Conservation (phyloP, 2,113 vertebrate species). For the Murina feae region DNA sequence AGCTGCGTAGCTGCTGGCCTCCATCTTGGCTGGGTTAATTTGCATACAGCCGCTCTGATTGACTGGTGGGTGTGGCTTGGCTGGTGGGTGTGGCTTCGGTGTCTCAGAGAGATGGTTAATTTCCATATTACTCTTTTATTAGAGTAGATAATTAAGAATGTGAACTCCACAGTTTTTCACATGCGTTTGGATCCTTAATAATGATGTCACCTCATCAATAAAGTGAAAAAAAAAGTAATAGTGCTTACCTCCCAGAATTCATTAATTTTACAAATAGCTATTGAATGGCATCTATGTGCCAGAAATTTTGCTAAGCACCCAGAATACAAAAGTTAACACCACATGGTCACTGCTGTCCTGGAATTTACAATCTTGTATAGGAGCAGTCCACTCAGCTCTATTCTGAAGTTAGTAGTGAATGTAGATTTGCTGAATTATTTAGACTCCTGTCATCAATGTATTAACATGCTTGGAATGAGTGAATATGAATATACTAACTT, state of each 20-base stretch:
- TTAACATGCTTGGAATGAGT: background rate
- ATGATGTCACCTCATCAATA: background rate
- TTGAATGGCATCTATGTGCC: background rate
- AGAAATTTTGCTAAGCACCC: background rate
- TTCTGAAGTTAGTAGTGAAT: background rate
- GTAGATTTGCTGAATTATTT: slow-evolving; percentile 32
- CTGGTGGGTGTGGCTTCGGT: too few relatives aligned
- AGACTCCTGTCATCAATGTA: background rate
- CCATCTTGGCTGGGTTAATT: too few relatives aligned
- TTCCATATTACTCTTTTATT: too few relatives aligned
- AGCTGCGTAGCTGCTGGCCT: too few relatives aligned
- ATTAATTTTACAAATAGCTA: background rate
- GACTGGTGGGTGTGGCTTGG: too few relatives aligned
- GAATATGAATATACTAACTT: background rate
- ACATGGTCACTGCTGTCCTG: background rate
- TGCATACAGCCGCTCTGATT: too few relatives aligned
- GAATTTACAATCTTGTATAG: background rate
- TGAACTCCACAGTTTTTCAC: background rate
- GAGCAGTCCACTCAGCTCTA: background rate
- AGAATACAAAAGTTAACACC: background rate
- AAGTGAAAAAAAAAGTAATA: background rate
- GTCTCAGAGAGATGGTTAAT: too few relatives aligned
- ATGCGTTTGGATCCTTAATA: background rate
- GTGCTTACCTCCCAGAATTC: background rate
- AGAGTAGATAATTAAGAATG: background rate